Percentiles rank a stretch among this genome's conserved stretches.
phyloP scores from a whole-genome alignment of 2,113 vertebrate species.

The Papio anubis region DNA sequence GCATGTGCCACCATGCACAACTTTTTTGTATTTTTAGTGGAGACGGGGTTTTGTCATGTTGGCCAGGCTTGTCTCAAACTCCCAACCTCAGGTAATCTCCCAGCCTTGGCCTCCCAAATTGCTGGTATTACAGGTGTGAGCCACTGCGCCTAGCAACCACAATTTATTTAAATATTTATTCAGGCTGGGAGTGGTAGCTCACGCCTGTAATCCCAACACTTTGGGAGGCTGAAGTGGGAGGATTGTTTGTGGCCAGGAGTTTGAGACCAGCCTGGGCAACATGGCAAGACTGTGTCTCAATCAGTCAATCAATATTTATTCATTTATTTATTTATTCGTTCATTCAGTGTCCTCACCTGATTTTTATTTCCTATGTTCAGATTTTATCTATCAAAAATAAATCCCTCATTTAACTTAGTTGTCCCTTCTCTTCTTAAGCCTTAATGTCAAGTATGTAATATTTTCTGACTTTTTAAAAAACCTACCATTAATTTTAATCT shows the following conservation, averaged over 20 bases:
- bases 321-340: not conserved
- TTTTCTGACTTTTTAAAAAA: not conserved
- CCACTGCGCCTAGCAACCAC: not conserved
- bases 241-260: too few relatives aligned
- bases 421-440: slow-evolving; percentile 17
- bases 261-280: too few relatives aligned
- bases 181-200: not conserved
- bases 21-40: too few relatives aligned
- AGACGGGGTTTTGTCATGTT: too few relatives aligned
- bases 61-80: not conserved
- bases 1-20: too few relatives aligned
- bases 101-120: too few relatives aligned
- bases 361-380: slow-evolving; percentile 2
- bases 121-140: too few relatives aligned
- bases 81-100: too few relatives aligned
- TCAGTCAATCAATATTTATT: not conserved
- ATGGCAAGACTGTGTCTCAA: not conserved
- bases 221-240: too few relatives aligned
- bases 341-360: not conserved
- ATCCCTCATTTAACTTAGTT: not conserved
- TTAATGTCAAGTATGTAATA: slow-evolving; percentile 13
- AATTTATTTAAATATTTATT: not conserved
- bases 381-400: slow-evolving; percentile 16
- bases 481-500: not conserved
- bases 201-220: too few relatives aligned